phyloP scores from a whole-genome alignment of 2,113 vertebrate genomes.

The Oriolus oriolus region DNA sequence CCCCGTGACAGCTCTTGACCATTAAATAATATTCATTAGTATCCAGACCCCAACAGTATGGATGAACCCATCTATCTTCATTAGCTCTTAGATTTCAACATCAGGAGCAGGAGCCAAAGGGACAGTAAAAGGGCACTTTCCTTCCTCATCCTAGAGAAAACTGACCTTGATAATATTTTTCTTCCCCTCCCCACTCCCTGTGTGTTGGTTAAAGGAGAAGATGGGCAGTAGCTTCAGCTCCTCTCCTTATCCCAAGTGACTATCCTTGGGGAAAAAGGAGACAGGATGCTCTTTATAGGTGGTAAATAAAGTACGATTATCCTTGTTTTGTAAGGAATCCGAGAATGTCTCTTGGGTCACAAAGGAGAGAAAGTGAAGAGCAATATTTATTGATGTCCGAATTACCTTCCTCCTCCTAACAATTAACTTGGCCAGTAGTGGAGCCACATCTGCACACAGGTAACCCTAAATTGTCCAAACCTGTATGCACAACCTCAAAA shows the following conservation, averaged over 20 bases:
- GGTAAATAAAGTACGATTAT: background rate
- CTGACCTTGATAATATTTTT: conserved; percentile 1
- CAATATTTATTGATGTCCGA: background rate
- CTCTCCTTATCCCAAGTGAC: background rate
- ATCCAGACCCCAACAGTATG: conserved; percentile 3
- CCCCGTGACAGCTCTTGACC: conserved; percentile 2
- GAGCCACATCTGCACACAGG: background rate
- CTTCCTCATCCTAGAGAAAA: background rate
- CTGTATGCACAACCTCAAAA: background rate
- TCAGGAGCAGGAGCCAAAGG: background rate
- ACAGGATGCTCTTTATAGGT: background rate
- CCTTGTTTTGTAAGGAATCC: background rate
- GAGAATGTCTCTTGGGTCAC: background rate
- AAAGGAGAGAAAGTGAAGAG: background rate
- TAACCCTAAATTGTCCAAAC: background rate
- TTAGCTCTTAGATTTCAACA: conserved; percentile 26
- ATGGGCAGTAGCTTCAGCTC: background rate
- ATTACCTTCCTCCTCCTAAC: background rate
- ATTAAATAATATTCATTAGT: conserved; percentile 54
- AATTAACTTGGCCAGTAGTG: background rate
- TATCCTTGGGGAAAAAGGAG: background rate
- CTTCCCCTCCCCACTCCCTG: background rate
- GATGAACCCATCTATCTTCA: conserved; percentile 49
- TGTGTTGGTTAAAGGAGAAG: background rate
- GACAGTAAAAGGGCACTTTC: background rate